Evolutionary conservation across 2,797 vertebrate genomes (phyloP), one percentile per base, ranked within the genome.

Genomic region (Thaleichthys pacificus): DNA sequence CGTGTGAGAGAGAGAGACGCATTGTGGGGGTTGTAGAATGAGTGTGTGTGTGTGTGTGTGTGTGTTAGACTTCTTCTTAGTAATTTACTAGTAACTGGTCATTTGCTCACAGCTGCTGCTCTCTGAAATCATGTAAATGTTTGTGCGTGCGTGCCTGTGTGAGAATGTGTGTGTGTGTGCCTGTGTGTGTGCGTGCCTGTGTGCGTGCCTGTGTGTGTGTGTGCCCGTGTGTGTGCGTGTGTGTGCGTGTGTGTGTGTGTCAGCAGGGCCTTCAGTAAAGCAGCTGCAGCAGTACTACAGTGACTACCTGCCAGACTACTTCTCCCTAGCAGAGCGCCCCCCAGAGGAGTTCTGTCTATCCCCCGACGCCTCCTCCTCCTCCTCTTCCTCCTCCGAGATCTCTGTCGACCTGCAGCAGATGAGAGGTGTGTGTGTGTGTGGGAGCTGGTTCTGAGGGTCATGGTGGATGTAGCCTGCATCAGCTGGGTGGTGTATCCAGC

Each of bases 341-440:
- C 97, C 97, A 0, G 95, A 97, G 54, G 97, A 99, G 87, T 99
- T 99, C 88, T 99, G 97, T 81, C 94, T 99, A 19, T 99, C 97
- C 4, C 97, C 97, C 0, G 97, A 99, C 4, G 93, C 95, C 28
- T 95, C 90, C 49, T 87, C 96, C 0, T 94, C 96, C 54, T 89
- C 93, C 66, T 93, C 84, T 80, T 90, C 84, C 81, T 91, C 94
- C 0, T 94, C 95, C 66, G 94, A 91, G 58, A 83, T 97, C 81
- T 96, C 96, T 69, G 94, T 99, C 0, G 96, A 99, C 77, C 83
- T 99, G 72, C 83, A 90, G 38, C 97, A 97, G 90, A 99, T 99
- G 87, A 96, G 93, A 89, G 95, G 97, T 98, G 71, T 47, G 63
- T 76, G 38, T 72, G 14, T 71, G 21, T 75, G 57, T 21, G 19